These are phyloP conservation scores for Papilio glaucus DNA, from an alignment of 1,140 invertebrate genomes.

Conservation along the genomic window DNA sequence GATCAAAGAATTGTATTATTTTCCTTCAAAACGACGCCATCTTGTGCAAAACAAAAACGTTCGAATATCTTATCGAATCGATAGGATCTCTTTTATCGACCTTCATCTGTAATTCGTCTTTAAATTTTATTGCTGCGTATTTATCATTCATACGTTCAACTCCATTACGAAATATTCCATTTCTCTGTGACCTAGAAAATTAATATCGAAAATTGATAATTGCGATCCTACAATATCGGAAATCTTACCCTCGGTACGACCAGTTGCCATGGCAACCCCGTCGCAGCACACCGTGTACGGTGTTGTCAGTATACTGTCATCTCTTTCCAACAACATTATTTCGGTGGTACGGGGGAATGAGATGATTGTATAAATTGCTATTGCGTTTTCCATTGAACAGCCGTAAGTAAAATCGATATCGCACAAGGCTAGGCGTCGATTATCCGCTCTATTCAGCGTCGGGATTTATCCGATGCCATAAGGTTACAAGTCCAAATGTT, in stretches of 20 bases:
- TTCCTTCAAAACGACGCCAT: background rate
- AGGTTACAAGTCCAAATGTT: slow-evolving; percentile 39
- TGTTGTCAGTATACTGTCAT: slow-evolving; percentile 38
- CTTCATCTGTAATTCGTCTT: slow-evolving; percentile 42
- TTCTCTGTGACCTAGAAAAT: slow-evolving; percentile 50
- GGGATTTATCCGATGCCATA: slow-evolving; percentile 33
- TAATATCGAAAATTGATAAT: slow-evolving; percentile 64
- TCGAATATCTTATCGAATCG: slow-evolving; percentile 54
- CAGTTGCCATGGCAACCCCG: slow-evolving; percentile 71
- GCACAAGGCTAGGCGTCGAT: slow-evolving; percentile 82
- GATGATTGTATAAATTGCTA: slow-evolving; percentile 44
- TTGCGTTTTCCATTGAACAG: slow-evolving; percentile 57
- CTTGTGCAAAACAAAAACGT: slow-evolving; percentile 15
- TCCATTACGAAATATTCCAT: slow-evolving; percentile 17
- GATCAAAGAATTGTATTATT: background rate
- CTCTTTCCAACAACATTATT: slow-evolving; percentile 44
- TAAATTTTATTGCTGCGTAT: slow-evolving; percentile 38
- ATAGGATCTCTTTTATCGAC: slow-evolving; percentile 50
- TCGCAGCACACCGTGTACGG: slow-evolving; percentile 45
- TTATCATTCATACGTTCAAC: slow-evolving; percentile 24
- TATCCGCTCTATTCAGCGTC: slow-evolving; percentile 68
- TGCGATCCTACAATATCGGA: slow-evolving; percentile 59
- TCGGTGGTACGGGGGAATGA: slow-evolving; percentile 42
- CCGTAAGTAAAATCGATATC: slow-evolving; percentile 80
- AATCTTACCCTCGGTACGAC: slow-evolving; percentile 68